Conservation (phyloP, 2,888 invertebrate genomes). For the Catocala fraxini region DNA sequence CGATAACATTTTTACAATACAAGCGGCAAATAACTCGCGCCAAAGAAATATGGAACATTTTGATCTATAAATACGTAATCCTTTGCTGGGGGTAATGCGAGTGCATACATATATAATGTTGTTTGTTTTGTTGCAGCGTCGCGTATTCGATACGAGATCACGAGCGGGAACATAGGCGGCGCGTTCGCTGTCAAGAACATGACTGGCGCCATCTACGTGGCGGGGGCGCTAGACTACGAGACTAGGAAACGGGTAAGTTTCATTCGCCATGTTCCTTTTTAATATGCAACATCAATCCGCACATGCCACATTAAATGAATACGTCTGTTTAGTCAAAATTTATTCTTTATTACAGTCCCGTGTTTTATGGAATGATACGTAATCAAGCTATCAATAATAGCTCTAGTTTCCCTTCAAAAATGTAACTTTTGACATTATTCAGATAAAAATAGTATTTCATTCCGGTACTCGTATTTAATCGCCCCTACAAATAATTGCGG, state of each 20-base stretch:
- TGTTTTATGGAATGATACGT: neutral
- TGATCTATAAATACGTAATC: constrained; percentile 32
- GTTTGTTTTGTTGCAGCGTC: constrained; percentile 91
- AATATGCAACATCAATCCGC: constrained; percentile 15
- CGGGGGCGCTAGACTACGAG: constrained; percentile 98
- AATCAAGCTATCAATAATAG: constrained; percentile 36
- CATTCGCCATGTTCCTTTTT: constrained; percentile 29
- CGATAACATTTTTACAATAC: constrained; percentile 12
- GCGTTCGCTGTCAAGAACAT: constrained; percentile 99
- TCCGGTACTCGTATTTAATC: constrained; percentile 13
- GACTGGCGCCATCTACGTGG: constrained; percentile 99
- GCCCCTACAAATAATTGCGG: neutral
- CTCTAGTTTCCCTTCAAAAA: constrained; percentile 28
- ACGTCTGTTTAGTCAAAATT: no score
- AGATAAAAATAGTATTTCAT: constrained; percentile 9
- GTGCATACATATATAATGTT: constrained; percentile 45
- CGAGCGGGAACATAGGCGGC: constrained; percentile 99
- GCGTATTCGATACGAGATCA: constrained; percentile 99
- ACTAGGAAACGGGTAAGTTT: constrained; percentile 96
- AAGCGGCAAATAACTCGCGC: constrained; percentile 19
- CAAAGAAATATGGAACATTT: constrained; percentile 28
- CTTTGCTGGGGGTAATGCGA: constrained; percentile 14
- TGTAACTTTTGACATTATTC: constrained; percentile 14
- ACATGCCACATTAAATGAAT: no score
- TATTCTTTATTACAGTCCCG: no score